A percentile compares a stretch with the other conserved stretches of the same genome.
Conservation (phyloP, 2,113 vertebrate species). For the Eurypyga helias region DNA sequence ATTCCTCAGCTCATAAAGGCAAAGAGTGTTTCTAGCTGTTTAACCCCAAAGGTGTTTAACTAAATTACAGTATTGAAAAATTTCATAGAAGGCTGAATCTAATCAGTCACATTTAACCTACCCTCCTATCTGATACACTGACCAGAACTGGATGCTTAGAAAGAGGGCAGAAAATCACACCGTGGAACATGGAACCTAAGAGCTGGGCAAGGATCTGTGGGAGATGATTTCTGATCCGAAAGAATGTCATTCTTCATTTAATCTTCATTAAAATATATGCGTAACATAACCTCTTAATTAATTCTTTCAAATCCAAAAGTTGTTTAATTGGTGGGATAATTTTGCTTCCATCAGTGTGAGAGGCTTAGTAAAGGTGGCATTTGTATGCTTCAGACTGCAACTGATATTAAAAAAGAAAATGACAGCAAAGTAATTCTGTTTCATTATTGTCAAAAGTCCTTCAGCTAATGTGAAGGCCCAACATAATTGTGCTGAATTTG, state of each 20-base stretch:
- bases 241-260: neutral
- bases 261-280: neutral
- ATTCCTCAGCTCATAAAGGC: neutral
- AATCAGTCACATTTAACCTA: neutral
- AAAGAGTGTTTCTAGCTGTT: neutral
- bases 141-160: neutral
- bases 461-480: neutral
- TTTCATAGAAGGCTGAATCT: neutral
- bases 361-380: neutral
- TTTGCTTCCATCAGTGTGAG: neutral
- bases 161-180: neutral
- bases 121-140: neutral
- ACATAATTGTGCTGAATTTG: neutral
- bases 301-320: neutral
- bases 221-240: neutral
- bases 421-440: neutral
- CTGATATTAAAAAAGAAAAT: neutral
- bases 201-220: neutral
- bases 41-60: neutral
- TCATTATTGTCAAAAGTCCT: neutral
- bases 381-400: neutral
- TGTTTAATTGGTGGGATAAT: neutral
- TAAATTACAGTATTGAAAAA: neutral
- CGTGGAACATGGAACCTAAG: neutral
- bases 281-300: neutral